Evolutionary conservation across 2,888 invertebrate species (phyloP), one percentile per base, ranked within the genome.

Genomic region (Drosophila helvetica): DNA sequence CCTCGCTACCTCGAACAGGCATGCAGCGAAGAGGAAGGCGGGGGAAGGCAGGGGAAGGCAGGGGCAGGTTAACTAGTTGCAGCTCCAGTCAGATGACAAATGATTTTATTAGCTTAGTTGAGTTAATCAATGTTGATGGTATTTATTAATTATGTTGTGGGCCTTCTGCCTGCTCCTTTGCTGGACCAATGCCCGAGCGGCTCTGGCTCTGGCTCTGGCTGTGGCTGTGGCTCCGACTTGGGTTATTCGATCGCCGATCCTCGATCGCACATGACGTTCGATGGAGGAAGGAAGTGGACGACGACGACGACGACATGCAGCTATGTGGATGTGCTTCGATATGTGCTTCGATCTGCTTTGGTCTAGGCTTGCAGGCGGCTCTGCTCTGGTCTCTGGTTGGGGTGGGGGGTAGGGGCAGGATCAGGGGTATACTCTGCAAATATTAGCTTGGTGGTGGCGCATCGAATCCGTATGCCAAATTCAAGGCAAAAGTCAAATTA

Each of bases 21-120:
- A 27, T 27, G 27, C 27, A 17, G 46, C 15, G 19, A 22, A 63
- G 22, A 15, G 4, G 22, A 3, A 22, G n/a, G n/a, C n/a, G n/a
- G n/a, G n/a, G n/a, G n/a, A 22, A 22, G 22, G 22, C 22, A 22
- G 5, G 51, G 42, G 15, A 54, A 12, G 25, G 12, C 15, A 45
- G 43, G 61, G 47, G 64, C 69, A 57, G 86, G 78, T 69, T 88
- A 86, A 82, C 88, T 86, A 88, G 88, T 80, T 80, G 77, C 15
- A 74, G 88, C 82, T 77, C 79, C 89, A 75, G 75, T 77, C 78
- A 79, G 82, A 89, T 86, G 90, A 88, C 88, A 88, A 88, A 88
- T 90, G 89, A 88, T 90, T 88, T 90, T 84, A 90, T 88, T 90
- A 90, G 86, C 82, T 86, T 87, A 86, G 86, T 84, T 80, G 90